Conservation (phyloP, 2,113 vertebrate species). For the Chaetorhynchus papuensis region DNA sequence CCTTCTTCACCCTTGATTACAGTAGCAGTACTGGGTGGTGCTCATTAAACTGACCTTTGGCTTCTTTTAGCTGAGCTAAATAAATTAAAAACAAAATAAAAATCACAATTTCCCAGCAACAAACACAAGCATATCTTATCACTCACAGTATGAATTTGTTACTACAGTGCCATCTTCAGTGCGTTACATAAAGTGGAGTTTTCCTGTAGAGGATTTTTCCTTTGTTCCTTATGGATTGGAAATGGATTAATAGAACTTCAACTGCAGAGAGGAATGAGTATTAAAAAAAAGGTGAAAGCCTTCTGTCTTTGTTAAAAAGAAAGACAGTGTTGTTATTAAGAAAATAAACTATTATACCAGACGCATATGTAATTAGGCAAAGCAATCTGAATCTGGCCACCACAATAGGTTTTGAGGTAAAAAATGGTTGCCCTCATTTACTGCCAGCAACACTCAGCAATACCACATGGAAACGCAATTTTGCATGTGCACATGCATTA, state of each 20-base stretch:
- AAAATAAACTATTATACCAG: background rate
- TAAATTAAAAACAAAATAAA: constrained; percentile 27
- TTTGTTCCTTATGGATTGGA: background rate
- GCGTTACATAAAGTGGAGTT: constrained; percentile 36
- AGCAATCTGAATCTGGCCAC: background rate
- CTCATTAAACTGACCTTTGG: constrained; percentile 26
- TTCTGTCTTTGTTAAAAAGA: background rate
- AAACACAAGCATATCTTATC: constrained; percentile 11
- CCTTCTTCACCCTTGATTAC: constrained; percentile 13
- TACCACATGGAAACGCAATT: background rate
- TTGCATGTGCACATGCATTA: background rate
- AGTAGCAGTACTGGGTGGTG: background rate
- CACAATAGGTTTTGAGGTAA: background rate
- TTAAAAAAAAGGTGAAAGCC: background rate
- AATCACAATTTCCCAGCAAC: constrained; percentile 30
- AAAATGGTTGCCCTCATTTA: background rate
- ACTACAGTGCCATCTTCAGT: constrained; percentile 77
- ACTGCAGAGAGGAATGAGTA: background rate
- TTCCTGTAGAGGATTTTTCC: background rate
- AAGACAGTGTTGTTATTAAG: background rate
- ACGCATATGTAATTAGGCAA: background rate
- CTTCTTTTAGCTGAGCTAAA: background rate
- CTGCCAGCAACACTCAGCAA: background rate
- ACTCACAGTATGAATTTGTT: constrained; percentile 62
- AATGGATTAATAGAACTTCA: background rate